Percentiles rank a stretch among this genome's conserved stretches.
Evolutionary conservation across 2,113 vertebrate species (phyloP).

Genomic region (Microcebus griseorufus): DNA sequence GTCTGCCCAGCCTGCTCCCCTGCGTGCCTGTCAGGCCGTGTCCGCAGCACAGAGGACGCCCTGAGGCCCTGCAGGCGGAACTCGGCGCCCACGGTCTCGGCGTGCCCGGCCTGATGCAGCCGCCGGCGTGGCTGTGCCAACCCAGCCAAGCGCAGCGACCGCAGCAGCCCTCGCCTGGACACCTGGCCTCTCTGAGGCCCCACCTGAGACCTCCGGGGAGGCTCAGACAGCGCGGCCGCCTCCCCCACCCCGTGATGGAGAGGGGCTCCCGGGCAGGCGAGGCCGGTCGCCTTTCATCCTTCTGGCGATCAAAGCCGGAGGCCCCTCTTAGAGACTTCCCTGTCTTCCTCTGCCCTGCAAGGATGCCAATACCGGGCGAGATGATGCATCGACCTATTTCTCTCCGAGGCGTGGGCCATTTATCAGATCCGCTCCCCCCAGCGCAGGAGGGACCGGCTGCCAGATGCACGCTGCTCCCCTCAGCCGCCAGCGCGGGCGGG

Average conservation of each 20-base stretch:
- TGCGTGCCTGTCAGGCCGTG: background rate
- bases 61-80: background rate
- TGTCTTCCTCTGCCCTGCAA: background rate
- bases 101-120: fast-evolving
- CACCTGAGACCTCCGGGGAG: too few species aligned
- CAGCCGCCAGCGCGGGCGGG: background rate
- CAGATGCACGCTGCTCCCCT: background rate
- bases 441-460: background rate
- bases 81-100: fast-evolving
- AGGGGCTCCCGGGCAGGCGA: too few species aligned
- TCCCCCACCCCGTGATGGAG: too few species aligned
- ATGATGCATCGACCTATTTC: slow-evolving; percentile 7
- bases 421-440: background rate
- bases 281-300: too few species aligned
- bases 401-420: background rate
- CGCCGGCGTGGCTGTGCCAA: fast-evolving
- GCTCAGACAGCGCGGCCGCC: too few species aligned
- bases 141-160: fast-evolving
- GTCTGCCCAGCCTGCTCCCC: background rate
- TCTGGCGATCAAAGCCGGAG: background rate
- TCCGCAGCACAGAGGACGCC: background rate
- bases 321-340: background rate
- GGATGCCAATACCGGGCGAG: background rate
- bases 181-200: fast-evolving
- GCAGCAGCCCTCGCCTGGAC: background rate